Evolutionary conservation across 2,113 vertebrate species (phyloP).

Genomic region (Danionella cerebrum): DNA sequence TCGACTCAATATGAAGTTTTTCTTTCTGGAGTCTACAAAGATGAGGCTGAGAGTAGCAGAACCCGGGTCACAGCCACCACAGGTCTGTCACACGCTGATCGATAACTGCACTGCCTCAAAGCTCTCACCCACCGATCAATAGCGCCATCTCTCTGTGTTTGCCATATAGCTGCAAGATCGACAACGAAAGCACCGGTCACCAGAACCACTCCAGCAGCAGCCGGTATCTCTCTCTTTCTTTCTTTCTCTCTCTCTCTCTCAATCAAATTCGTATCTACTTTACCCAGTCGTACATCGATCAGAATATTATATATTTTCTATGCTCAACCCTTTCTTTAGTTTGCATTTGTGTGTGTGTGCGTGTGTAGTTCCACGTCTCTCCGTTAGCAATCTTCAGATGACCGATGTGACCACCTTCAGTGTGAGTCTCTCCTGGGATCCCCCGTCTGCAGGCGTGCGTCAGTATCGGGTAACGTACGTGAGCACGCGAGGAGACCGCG

Average conservation of each 20-base stretch:
- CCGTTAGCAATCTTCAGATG: constrained; percentile 73
- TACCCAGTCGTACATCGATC: too few relatives aligned
- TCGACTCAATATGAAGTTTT: constrained; percentile 82
- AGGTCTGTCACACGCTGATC: constrained; percentile 51
- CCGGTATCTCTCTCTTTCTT: too few relatives aligned
- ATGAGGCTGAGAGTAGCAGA: constrained; percentile 84
- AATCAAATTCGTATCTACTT: too few relatives aligned
- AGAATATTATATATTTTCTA: too few relatives aligned
- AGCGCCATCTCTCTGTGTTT: constrained; percentile 26
- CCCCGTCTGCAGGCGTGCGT: constrained; percentile 62
- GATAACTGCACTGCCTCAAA: too few relatives aligned
- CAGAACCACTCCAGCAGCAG: constrained; percentile 49
- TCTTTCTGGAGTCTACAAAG: constrained; percentile 73
- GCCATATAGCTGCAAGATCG: constrained; percentile 63
- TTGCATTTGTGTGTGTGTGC: not conserved
- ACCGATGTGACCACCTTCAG: constrained; percentile 85
- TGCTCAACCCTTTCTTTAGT: too few relatives aligned
- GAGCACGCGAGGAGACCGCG: constrained; percentile 69
- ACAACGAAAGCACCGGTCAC: constrained; percentile 57
- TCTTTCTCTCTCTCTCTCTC: too few relatives aligned
- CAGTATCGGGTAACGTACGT: constrained; percentile 82
- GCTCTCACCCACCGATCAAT: too few relatives aligned
- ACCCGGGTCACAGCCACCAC: constrained; percentile 70
- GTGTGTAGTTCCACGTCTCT: not conserved
- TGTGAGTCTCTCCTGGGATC: constrained; percentile 78